A percentile compares a stretch with the other conserved stretches of the same genome.
Conservation (phyloP, 2,888 invertebrate genomes). For the Lasioglossum figueresi region DNA sequence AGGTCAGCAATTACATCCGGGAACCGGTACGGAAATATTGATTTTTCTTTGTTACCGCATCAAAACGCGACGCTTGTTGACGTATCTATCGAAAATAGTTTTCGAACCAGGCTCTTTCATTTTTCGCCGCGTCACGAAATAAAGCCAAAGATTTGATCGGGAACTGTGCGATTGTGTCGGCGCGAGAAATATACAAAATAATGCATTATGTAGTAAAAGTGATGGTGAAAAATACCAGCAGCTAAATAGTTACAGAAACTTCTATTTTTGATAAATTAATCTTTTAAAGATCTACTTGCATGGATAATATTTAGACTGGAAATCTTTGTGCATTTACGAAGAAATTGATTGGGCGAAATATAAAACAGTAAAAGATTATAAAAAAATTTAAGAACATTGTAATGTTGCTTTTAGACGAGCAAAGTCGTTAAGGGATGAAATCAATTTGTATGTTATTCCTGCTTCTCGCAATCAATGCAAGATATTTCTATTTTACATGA, state of each 20-base stretch:
- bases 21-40: background rate
- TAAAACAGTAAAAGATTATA: too few relatives aligned
- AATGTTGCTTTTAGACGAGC: too few relatives aligned
- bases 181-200: background rate
- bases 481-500: too few relatives aligned
- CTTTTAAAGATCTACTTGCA: background rate
- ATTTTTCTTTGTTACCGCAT: background rate
- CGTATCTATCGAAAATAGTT: background rate
- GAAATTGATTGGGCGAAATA: too few relatives aligned
- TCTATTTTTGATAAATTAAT: background rate
- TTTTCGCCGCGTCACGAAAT: background rate
- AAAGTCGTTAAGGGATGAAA: too few relatives aligned
- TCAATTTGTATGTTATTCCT: too few relatives aligned
- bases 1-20: background rate
- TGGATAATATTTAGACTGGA: background rate
- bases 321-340: too few relatives aligned
- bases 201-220: background rate
- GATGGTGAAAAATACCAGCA: background rate
- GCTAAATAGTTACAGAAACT: background rate
- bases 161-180: background rate
- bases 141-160: background rate
- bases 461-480: too few relatives aligned
- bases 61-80: background rate
- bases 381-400: too few relatives aligned
- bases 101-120: background rate